phyloP scores from a whole-genome alignment of 2,888 invertebrate species.

The Anoncus sp. region DNA sequence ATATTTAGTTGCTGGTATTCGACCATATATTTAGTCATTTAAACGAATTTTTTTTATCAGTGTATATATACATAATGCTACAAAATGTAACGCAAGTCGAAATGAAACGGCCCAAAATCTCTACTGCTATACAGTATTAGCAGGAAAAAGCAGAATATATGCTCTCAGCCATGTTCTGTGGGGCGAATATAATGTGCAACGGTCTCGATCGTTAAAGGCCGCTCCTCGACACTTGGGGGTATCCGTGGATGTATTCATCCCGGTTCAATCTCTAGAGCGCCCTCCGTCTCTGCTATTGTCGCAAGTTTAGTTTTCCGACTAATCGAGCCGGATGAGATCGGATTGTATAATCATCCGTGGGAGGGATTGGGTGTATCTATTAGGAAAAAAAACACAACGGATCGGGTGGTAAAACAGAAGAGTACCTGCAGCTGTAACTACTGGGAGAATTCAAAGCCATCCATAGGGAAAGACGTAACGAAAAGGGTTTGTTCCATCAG shows the following conservation, averaged over 20 bases:
- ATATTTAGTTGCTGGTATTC: no score
- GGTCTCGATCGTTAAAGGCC: slow-evolving; percentile 32
- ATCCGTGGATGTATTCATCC: slow-evolving; percentile 28
- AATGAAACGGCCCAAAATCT: slow-evolving; percentile 35
- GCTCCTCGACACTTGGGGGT: slow-evolving; percentile 9
- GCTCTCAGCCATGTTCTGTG: slow-evolving; percentile 7
- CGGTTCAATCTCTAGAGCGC: slow-evolving; percentile 33
- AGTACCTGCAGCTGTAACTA: neutral
- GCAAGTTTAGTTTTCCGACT: slow-evolving; percentile 57
- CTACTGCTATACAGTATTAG: slow-evolving; percentile 11
- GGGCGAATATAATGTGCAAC: slow-evolving; percentile 45
- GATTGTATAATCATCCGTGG: slow-evolving; percentile 42
- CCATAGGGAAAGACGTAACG: no score
- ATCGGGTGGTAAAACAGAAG: slow-evolving; percentile 1
- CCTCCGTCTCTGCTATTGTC: slow-evolving; percentile 13
- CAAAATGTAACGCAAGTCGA: slow-evolving; percentile 1
- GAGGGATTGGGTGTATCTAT: slow-evolving; percentile 32
- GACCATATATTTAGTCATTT: no score
- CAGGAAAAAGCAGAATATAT: slow-evolving; percentile 5
- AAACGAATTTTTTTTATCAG: no score
- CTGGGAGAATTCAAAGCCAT: neutral
- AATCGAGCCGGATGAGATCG: slow-evolving; percentile 48
- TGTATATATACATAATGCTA: no score
- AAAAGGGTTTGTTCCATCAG: neutral
- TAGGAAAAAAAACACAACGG: slow-evolving; percentile 25